These are phyloP conservation scores for Aphidoletes aphidimyza DNA, from an alignment of 2,888 invertebrate species.

Conservation along the genomic window DNA sequence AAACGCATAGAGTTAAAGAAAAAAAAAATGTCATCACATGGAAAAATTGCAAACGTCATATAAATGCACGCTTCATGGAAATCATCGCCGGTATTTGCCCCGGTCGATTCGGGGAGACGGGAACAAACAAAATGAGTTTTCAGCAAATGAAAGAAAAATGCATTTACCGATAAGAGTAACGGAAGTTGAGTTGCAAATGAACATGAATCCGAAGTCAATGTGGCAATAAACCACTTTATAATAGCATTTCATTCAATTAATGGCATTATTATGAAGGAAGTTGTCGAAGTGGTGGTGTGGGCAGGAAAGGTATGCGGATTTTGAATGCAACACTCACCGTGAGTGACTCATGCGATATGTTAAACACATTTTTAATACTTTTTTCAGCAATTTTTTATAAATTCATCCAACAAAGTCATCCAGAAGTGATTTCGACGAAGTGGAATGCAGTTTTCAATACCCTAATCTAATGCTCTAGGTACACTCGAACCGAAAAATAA, in stretches of 20 bases:
- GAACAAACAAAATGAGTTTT: not conserved
- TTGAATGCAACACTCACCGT: too few species aligned
- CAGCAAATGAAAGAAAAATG: not conserved
- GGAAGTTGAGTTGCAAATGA: not conserved
- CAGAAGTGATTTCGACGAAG: too few species aligned
- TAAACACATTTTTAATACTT: too few species aligned
- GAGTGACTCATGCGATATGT: too few species aligned
- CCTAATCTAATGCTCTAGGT: too few species aligned
- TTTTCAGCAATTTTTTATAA: too few species aligned
- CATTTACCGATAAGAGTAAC: not conserved
- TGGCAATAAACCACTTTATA: conserved; percentile 53
- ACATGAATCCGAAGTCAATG: conserved; percentile 9
- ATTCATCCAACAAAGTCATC: too few species aligned
- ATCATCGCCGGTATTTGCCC: not conserved
- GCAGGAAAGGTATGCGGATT: too few species aligned
- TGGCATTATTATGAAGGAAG: not conserved
- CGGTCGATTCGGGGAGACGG: not conserved
- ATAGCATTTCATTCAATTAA: conserved; percentile 53
- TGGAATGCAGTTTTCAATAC: too few species aligned
- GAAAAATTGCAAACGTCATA: conserved; percentile 52
- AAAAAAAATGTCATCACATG: not conserved
- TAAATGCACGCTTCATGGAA: conserved; percentile 17
- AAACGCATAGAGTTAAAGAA: too few species aligned
- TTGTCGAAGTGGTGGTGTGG: too few species aligned
- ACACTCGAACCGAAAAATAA: too few species aligned